phyloP scores from a whole-genome alignment of 1,140 invertebrate genomes.

The Lysiphlebus fabarum region DNA sequence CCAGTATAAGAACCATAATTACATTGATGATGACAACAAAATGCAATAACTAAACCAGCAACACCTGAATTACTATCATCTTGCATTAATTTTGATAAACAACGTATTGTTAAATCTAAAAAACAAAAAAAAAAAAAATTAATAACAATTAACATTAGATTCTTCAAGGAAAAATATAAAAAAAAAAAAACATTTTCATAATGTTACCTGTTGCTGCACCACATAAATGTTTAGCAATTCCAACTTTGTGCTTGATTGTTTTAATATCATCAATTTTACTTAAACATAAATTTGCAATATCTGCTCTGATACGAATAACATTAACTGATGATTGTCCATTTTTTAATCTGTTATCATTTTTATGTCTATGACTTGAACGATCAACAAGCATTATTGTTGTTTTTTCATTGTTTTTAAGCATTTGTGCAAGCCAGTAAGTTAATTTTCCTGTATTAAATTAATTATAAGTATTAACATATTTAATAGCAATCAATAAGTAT shows the following conservation, averaged over 20 bases:
- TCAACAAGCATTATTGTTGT: conserved; percentile 71
- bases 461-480: conserved; percentile 4
- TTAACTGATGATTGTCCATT: conserved; percentile 54
- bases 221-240: conserved; percentile 82
- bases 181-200: conserved; percentile 7
- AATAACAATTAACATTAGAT: background rate
- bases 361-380: conserved; percentile 74
- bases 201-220: conserved; percentile 70
- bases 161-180: conserved; percentile 19
- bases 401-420: conserved; percentile 53
- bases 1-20: conserved; percentile 69
- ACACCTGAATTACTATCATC: conserved; percentile 44
- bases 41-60: conserved; percentile 69
- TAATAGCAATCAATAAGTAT: background rate
- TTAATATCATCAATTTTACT: conserved; percentile 57
- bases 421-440: conserved; percentile 69
- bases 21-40: conserved; percentile 86
- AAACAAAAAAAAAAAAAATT: conserved; percentile 28
- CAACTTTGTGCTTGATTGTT: conserved; percentile 59
- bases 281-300: conserved; percentile 71
- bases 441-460: conserved; percentile 61
- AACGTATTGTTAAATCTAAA: conserved; percentile 69
- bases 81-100: conserved; percentile 55
- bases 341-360: conserved; percentile 71
- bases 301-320: conserved; percentile 65